Base-by-base conservation (phyloP, 2,888 invertebrate genomes). In the Apomyelois bistriatella region DNA sequence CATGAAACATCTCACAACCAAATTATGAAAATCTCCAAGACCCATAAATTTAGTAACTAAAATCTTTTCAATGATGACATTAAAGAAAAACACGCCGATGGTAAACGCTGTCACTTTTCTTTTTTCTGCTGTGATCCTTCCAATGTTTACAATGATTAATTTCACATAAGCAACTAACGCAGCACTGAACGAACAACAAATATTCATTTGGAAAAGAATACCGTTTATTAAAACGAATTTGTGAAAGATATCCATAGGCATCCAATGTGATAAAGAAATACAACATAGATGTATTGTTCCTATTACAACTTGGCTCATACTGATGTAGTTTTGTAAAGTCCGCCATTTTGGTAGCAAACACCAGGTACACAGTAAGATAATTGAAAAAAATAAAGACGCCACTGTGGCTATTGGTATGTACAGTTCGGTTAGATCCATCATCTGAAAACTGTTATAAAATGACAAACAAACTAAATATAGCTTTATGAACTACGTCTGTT, bases 291-390 rank as follows among this genome's bases (percentile, higher is more conserved):
- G 62, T 6, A 70, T 1, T 5, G 66, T 59, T 16, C 65, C 66
- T 13, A 52, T 50, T 3, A 58, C 52, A n/a, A 70, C 62, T 22
- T 66, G 62, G n/a, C 62, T 62, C 8, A 62, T 53, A 42, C 47
- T 58, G 50, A 66, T 55, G 50, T 62, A 70, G 56, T 70, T 64
- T 12, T 66, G 61, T 7, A 70, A 48, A n/a, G 58, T 65, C 30
- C 70, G 60, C 68, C 68, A 70, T n/a, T 53, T 55, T n/a, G 63
- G 63, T 28, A 70, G 40, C 3, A 67, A 32, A 9, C 46, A 62
- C 70, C 70, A 70, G 0, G 66, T 59, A 0, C 12, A 35, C 12
- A 52, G 1, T 5, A 52, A 12, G 8, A 22, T 7, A 9, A 37
- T 5, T 5, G 52, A 28, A 13, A 43, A 52, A n/a, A 52, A 15